Percentiles rank a stretch among this genome's conserved stretches.
Evolutionary conservation across 2,797 vertebrate genomes (phyloP).

Genomic region (Hydrophis major): DNA sequence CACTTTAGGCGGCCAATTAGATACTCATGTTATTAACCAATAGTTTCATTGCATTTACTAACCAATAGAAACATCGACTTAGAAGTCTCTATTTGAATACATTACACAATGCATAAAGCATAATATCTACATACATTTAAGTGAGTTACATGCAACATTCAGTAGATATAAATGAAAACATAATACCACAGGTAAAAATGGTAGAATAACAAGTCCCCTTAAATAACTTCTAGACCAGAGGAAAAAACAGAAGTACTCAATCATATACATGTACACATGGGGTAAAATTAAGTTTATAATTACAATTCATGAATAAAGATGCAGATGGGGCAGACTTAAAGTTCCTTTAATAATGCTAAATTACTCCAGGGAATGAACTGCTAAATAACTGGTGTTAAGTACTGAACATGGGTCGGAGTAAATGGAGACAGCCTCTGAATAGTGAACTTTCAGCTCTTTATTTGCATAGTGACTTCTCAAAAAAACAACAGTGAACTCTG

Average conservation of each 20-base stretch:
- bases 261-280: conserved; percentile 1
- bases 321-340: conserved; percentile 10
- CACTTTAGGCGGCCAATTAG: too few relatives aligned
- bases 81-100: too few relatives aligned
- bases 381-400: not conserved
- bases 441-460: too few relatives aligned
- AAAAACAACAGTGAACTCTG: too few relatives aligned
- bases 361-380: conserved; percentile 22
- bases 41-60: too few relatives aligned
- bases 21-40: too few relatives aligned
- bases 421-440: too few relatives aligned
- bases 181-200: not conserved
- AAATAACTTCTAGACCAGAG: not conserved
- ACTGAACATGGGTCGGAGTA: too few relatives aligned
- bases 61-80: too few relatives aligned
- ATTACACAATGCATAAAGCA: not conserved
- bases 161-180: not conserved
- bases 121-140: not conserved
- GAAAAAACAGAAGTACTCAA: not conserved
- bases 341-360: conserved; percentile 21
- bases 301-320: conserved; percentile 16
- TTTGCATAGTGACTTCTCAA: too few relatives aligned
- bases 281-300: not conserved
- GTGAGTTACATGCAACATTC: not conserved
- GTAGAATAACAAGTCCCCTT: not conserved